Evolutionary conservation across 2,113 vertebrate species (phyloP).

Genomic region (Arothron firmamentum): DNA sequence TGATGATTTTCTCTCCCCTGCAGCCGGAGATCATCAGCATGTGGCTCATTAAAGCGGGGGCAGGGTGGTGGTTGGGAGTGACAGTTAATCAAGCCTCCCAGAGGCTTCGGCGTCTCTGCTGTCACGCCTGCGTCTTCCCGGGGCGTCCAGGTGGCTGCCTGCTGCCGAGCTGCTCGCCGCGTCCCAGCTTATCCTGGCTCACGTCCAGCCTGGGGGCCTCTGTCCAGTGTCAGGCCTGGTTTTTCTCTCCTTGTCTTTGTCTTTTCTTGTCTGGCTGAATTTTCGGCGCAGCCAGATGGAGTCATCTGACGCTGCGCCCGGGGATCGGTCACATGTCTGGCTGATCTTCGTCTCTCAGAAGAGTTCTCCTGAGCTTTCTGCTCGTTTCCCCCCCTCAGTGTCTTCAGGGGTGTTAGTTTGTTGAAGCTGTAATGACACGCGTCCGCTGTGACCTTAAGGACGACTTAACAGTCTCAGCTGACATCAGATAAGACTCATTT

Average conservation of each 20-base stretch:
- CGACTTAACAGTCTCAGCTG: constrained; percentile 9
- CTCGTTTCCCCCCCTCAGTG: not conserved
- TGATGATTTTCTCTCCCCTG: constrained; percentile 23
- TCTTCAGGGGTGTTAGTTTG: constrained; percentile 27
- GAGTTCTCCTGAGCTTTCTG: constrained; percentile 4
- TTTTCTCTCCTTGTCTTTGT: not conserved
- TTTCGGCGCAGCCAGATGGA: constrained; percentile 24
- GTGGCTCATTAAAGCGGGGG: constrained; percentile 54
- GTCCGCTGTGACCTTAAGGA: constrained; percentile 17
- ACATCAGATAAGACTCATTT: constrained; percentile 5
- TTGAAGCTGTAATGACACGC: constrained; percentile 27
- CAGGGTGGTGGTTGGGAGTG: constrained; percentile 21
- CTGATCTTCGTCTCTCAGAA: constrained; percentile 13
- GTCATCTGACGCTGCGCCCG: constrained; percentile 7
- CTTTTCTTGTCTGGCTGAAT: not conserved
- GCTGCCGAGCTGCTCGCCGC: not conserved
- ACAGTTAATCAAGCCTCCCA: constrained; percentile 63
- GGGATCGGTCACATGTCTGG: not conserved
- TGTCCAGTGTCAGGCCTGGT: not conserved
- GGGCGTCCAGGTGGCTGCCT: not conserved
- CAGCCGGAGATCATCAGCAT: constrained; percentile 47
- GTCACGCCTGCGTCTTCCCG: constrained; percentile 21
- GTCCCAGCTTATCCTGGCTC: constrained; percentile 12
- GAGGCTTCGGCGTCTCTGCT: constrained; percentile 10
- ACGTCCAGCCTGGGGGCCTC: constrained; percentile 13